These are phyloP conservation scores for Stramonita haemastoma DNA, from an alignment of 2,888 invertebrate genomes.

Conservation along the genomic window DNA sequence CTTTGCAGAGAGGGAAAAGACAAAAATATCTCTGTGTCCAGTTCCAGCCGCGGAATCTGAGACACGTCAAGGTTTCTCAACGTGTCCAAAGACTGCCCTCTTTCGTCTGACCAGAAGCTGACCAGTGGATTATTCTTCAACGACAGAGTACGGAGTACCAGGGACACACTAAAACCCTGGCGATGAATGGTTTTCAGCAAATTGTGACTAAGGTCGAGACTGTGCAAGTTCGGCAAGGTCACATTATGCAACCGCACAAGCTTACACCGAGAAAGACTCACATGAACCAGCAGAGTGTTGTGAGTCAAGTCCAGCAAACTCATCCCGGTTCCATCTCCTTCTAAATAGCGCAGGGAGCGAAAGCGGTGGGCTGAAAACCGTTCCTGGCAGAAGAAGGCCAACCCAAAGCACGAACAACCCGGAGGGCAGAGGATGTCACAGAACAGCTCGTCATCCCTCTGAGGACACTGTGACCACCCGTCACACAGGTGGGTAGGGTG, in stretches of 20 bases:
- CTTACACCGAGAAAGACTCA: constrained; percentile 14
- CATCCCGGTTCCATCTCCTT: not conserved
- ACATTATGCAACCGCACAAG: not conserved
- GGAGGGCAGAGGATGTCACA: constrained; percentile 3
- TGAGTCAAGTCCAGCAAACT: not conserved
- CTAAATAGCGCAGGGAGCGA: no score
- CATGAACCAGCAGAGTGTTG: not conserved
- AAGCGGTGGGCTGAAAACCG: not conserved
- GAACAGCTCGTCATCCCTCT: constrained; percentile 2
- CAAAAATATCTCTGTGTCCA: not conserved
- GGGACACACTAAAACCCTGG: not conserved
- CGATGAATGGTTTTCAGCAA: not conserved
- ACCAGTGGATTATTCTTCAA: not conserved
- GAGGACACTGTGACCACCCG: not conserved
- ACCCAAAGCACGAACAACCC: not conserved
- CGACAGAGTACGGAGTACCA: not conserved
- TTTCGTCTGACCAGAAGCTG: not conserved
- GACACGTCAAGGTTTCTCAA: not conserved
- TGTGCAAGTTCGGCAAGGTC: not conserved
- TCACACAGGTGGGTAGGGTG: constrained; percentile 16
- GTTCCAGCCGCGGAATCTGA: not conserved
- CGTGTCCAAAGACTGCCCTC: not conserved
- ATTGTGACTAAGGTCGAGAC: constrained; percentile 12
- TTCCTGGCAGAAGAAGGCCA: not conserved
- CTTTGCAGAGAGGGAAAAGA: not conserved